phyloP scores from a whole-genome alignment of 2,113 vertebrate genomes.

The Coregonus clupeaformis region DNA sequence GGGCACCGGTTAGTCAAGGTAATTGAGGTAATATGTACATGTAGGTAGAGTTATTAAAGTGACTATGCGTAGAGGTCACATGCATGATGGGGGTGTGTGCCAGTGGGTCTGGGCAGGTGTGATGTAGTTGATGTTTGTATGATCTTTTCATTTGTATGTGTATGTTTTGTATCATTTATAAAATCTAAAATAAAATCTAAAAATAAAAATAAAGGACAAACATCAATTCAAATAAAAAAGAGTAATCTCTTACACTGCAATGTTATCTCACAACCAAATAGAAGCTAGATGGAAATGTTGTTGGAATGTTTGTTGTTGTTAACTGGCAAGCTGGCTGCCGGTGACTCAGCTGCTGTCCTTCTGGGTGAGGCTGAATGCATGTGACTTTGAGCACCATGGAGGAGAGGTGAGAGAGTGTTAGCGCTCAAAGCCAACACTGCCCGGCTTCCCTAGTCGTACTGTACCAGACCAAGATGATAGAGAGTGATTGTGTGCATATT shows the following conservation, averaged over 20 bases:
- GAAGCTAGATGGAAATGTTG: background rate
- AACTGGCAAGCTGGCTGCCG: background rate
- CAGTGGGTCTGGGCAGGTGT: too few species aligned
- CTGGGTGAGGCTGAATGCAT: constrained; percentile 21
- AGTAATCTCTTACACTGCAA: too few species aligned
- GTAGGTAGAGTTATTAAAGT: too few species aligned
- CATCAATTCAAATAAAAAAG: background rate
- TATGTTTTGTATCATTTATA: too few species aligned
- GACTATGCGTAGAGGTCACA: too few species aligned
- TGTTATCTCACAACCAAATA: background rate
- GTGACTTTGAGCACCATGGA: constrained; percentile 15
- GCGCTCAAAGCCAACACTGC: constrained; percentile 14
- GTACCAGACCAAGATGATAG: constrained; percentile 15
- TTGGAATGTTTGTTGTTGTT: background rate
- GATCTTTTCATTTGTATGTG: too few species aligned
- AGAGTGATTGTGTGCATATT: constrained; percentile 30
- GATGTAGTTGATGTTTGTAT: too few species aligned
- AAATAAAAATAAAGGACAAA: background rate
- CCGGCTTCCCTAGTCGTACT: constrained; percentile 12
- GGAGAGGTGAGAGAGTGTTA: constrained; percentile 32
- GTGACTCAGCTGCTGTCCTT: constrained; percentile 16
- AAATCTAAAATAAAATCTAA: background rate
- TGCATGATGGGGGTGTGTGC: too few species aligned
- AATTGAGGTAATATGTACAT: too few species aligned
- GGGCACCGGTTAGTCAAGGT: too few species aligned